These are phyloP conservation scores for Menidia beryllina DNA, from an alignment of 2,113 vertebrate species.

Conservation along the genomic window DNA sequence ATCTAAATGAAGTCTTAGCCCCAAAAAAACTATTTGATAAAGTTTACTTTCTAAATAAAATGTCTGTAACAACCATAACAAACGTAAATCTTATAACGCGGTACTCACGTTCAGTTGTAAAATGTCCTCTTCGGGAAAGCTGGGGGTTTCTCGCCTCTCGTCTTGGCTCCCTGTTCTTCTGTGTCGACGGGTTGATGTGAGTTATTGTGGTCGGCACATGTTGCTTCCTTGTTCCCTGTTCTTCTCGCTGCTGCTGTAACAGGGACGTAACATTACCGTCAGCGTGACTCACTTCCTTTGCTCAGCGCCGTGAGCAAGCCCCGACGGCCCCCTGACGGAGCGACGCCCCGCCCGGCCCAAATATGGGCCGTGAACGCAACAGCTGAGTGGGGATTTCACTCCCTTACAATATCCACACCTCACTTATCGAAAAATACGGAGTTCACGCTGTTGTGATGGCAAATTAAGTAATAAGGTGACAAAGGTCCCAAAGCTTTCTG, in stretches of 20 bases:
- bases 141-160: not conserved
- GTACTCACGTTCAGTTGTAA: slow-evolving; percentile 33
- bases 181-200: slow-evolving; percentile 24
- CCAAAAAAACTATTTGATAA: too few species aligned
- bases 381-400: slow-evolving; percentile 7
- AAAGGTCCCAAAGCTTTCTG: not conserved
- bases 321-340: slow-evolving; percentile 17
- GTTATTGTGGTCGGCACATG: slow-evolving; percentile 67
- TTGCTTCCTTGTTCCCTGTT: slow-evolving; percentile 76
- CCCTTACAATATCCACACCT: not conserved
- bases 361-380: slow-evolving; percentile 66
- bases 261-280: slow-evolving; percentile 70
- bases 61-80: too few species aligned
- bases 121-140: not conserved
- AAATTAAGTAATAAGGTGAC: not conserved
- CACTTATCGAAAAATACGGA: not conserved
- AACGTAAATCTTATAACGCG: not conserved
- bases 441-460: not conserved
- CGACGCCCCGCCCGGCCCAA: slow-evolving; percentile 53
- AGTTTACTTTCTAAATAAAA: too few species aligned
- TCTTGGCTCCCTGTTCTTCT: not conserved
- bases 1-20: too few species aligned
- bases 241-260: slow-evolving; percentile 34
- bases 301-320: slow-evolving; percentile 35
- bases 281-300: slow-evolving; percentile 83